A percentile compares a stretch with the other conserved stretches of the same genome.
Evolutionary conservation across 2,888 invertebrate species (phyloP).

Genomic region (Odontomyia ornata): DNA sequence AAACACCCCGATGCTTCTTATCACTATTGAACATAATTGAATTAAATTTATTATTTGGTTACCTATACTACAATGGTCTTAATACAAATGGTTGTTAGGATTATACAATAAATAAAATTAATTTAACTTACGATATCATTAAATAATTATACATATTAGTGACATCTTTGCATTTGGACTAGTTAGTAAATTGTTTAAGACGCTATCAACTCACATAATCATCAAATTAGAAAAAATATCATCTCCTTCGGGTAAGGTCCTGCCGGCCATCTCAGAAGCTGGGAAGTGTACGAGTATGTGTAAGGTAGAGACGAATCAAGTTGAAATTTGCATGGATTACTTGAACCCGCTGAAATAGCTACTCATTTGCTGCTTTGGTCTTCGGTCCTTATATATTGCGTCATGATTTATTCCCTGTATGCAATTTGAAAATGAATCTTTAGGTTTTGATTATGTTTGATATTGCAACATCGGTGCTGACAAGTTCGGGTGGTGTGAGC

Average conservation of each 20-base stretch:
- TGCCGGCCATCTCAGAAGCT: neutral
- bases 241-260: too few species aligned
- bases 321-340: neutral
- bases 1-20: neutral
- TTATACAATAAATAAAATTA: constrained; percentile 25
- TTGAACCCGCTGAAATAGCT: neutral
- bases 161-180: constrained; percentile 12
- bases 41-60: constrained; percentile 32
- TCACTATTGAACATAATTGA: constrained; percentile 27
- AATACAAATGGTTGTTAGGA: constrained; percentile 26
- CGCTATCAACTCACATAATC: neutral
- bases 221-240: neutral
- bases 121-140: neutral
- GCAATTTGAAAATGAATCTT: neutral
- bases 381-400: constrained; percentile 3
- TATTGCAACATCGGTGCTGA: constrained; percentile 97
- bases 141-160: constrained; percentile 14
- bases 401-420: neutral
- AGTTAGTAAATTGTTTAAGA: constrained; percentile 2
- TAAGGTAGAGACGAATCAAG: neutral
- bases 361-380: neutral
- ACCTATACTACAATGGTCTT: constrained; percentile 33
- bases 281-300: neutral
- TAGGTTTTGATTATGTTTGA: constrained; percentile 85
- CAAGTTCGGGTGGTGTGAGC: constrained; percentile 93